phyloP scores from a whole-genome alignment of 2,888 invertebrate genomes.

The Tenodera sinensis region DNA sequence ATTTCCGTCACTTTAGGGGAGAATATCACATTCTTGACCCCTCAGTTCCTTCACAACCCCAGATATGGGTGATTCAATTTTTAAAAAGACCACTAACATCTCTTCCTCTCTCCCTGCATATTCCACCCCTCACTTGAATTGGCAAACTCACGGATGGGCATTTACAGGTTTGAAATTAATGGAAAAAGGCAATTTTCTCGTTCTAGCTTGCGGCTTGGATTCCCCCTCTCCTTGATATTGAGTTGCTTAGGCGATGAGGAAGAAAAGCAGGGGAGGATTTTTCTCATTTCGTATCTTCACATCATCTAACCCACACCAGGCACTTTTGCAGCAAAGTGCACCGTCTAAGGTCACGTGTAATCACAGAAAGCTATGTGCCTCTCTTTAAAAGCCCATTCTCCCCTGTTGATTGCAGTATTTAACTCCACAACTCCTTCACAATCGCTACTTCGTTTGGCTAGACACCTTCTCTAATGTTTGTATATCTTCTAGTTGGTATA shows the following conservation, averaged over 20 bases:
- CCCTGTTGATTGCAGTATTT: background rate
- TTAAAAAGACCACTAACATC: background rate
- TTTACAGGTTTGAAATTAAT: constrained; percentile 13
- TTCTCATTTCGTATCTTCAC: background rate
- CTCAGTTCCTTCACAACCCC: background rate
- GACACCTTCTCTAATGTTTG: too few relatives aligned
- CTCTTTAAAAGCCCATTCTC: background rate
- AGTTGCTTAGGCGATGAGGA: background rate
- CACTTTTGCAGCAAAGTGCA: background rate
- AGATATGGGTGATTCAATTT: background rate
- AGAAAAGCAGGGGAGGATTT: background rate
- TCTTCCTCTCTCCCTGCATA: background rate
- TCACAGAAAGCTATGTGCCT: background rate
- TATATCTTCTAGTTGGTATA: too few relatives aligned
- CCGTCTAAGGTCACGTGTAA: background rate
- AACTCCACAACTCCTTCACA: background rate
- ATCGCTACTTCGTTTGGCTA: background rate
- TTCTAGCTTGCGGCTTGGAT: background rate
- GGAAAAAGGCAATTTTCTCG: constrained; percentile 6
- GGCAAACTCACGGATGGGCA: background rate
- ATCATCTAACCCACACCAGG: background rate
- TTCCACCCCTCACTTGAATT: background rate
- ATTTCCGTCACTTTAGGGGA: background rate
- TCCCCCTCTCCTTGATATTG: background rate
- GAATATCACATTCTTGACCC: too few relatives aligned